Evolutionary conservation across 2,888 invertebrate genomes (phyloP), one percentile per base, ranked within the genome.

Genomic region (Lepas anatifera): DNA sequence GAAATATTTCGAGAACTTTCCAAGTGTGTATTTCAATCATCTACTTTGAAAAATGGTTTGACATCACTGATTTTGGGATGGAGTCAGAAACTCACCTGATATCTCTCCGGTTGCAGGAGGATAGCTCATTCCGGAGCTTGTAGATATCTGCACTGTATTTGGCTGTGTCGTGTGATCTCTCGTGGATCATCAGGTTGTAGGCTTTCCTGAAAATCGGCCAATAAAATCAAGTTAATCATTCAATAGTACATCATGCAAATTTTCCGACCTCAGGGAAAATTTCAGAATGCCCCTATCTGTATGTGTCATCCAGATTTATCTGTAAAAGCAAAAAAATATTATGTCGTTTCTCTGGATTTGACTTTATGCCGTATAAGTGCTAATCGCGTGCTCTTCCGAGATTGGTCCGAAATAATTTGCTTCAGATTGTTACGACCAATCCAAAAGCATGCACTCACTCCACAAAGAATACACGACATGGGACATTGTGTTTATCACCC

Each of bases 181-280:
- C 58, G 58, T 58, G 58, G 16, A 58, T 58, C 58, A 58, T 58
- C 58, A 58, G 58, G 32, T 58, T 58, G 58, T 58, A 58, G 22
- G 58, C 58, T 22, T 58, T 58, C 58, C 58, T 58, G 58, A 22
- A 58, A 35, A 10, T 10, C 6, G 46, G 6, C 46, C 3, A 18
- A 22, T 18, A 16, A 46, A 46, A 3, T 22, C 46, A 46, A 7
- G 11, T 18, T 22, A n/a, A 46, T 22, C 22, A 7, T 22, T 46
- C 4, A 1, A n/a, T 18, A 4, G 11, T 13, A 25, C 27, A n/a
- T 27, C 8, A 11, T 25, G 10, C n/a, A 27, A 6, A 50, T n/a
- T 10, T 25, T 2, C 8, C 11, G 50, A 25, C 27, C 13, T 1
- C 27, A 27, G 27, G 11, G 27, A 27, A 50, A 25, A 50, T 50